Percentiles rank a stretch among this genome's conserved stretches.
Conservation (phyloP, 2,797 vertebrate species). For the Pogoniulus pusillus region DNA sequence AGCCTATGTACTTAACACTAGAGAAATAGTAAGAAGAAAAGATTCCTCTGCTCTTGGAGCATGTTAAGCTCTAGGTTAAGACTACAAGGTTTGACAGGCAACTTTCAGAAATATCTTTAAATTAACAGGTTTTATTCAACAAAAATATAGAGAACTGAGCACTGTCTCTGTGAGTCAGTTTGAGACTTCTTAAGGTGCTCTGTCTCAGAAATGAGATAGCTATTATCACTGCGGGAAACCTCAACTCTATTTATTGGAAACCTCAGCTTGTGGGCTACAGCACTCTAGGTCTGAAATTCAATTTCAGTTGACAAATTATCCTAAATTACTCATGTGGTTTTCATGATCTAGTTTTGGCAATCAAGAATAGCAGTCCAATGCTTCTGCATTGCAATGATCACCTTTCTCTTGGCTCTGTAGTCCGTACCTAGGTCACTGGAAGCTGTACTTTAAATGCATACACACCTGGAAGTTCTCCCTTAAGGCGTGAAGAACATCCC, state of each 20-base stretch:
- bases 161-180: not conserved
- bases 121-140: not conserved
- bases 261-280: fast-evolving
- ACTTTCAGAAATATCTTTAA: not conserved
- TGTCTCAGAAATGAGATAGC: not conserved
- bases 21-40: not conserved
- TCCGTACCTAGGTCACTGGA: not conserved
- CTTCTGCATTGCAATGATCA: not conserved
- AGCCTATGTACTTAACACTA: not conserved
- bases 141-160: not conserved
- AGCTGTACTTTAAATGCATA: not conserved
- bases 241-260: not conserved
- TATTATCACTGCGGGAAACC: not conserved
- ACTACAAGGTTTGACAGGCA: not conserved
- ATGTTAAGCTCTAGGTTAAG: not conserved
- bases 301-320: not conserved
- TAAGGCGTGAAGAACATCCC: not conserved
- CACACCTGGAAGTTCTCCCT: not conserved
- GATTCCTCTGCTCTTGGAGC: not conserved
- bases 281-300: not conserved
- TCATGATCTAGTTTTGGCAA: not conserved
- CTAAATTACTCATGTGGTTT: not conserved
- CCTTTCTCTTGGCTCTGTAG: not conserved
- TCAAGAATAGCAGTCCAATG: not conserved
- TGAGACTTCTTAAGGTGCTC: not conserved